These are phyloP conservation scores for Lerista edwardsae DNA, from an alignment of 2,797 vertebrate species.

Conservation along the genomic window DNA sequence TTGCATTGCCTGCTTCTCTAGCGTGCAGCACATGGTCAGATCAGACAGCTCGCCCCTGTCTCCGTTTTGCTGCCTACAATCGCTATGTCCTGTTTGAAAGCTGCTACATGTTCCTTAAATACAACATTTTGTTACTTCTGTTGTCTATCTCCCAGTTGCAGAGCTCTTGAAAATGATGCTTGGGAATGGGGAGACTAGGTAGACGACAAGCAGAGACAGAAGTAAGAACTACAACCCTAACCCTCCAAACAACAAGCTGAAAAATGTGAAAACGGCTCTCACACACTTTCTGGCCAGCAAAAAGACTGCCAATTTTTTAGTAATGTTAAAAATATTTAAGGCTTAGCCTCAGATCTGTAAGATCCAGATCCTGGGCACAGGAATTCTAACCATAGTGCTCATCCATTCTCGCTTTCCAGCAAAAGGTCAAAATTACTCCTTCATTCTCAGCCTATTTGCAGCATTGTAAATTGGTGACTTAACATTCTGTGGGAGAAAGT, in stretches of 20 bases:
- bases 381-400: not conserved
- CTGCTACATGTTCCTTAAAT: not conserved
- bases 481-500: not conserved
- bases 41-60: not conserved
- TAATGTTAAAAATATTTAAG: too few relatives aligned
- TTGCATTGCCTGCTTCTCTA: not conserved
- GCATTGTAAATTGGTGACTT: too few relatives aligned
- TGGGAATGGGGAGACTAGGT: not conserved
- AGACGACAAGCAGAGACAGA: not conserved
- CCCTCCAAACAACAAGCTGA: not conserved
- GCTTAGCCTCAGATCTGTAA: not conserved
- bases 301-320: not conserved
- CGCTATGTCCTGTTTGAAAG: not conserved
- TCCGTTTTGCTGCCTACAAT: not conserved
- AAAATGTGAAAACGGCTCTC: not conserved
- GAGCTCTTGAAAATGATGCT: not conserved
- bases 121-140: not conserved
- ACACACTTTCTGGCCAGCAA: not conserved
- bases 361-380: not conserved
- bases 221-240: not conserved
- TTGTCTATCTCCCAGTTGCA: not conserved
- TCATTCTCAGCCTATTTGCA: not conserved
- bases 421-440: not conserved
- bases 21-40: not conserved
- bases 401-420: not conserved